Evolutionary conservation across 2,888 invertebrate genomes (phyloP).

Genomic region (Creontiades dilutus): DNA sequence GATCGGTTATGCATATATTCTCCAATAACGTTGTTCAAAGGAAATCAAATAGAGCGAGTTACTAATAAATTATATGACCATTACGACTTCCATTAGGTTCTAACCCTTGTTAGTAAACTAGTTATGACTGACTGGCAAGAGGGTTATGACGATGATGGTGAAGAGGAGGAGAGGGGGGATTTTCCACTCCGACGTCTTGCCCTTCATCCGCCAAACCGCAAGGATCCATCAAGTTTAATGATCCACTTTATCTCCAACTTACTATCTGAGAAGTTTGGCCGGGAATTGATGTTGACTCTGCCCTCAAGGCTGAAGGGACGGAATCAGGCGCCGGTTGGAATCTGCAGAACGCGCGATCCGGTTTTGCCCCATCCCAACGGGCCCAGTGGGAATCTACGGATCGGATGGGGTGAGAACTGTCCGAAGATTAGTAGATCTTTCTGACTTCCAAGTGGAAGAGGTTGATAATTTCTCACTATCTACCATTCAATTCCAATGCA

Average conservation of each 20-base stretch:
- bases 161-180: not conserved
- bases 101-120: conserved; percentile 1
- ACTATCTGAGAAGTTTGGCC: conserved; percentile 52
- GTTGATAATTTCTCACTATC: not conserved
- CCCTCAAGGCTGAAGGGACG: not conserved
- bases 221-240: conserved; percentile 60
- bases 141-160: conserved; percentile 2
- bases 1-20: not conserved
- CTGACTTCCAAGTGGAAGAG: not conserved
- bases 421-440: not conserved
- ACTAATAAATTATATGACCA: conserved; percentile 17
- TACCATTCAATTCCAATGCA: too few species aligned
- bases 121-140: conserved; percentile 55
- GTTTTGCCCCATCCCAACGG: not conserved
- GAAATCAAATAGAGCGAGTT: not conserved
- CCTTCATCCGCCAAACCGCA: conserved; percentile 38
- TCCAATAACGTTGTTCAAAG: conserved; percentile 9
- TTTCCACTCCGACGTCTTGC: not conserved
- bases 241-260: conserved; percentile 54
- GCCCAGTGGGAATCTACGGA: conserved; percentile 1
- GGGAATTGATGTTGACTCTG: conserved; percentile 56
- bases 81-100: conserved; percentile 27
- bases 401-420: not conserved
- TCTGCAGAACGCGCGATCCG: not conserved
- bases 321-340: not conserved